These are phyloP conservation scores for Pipistrellus nathusii DNA, from an alignment of 2,797 vertebrate species.

Conservation along the genomic window DNA sequence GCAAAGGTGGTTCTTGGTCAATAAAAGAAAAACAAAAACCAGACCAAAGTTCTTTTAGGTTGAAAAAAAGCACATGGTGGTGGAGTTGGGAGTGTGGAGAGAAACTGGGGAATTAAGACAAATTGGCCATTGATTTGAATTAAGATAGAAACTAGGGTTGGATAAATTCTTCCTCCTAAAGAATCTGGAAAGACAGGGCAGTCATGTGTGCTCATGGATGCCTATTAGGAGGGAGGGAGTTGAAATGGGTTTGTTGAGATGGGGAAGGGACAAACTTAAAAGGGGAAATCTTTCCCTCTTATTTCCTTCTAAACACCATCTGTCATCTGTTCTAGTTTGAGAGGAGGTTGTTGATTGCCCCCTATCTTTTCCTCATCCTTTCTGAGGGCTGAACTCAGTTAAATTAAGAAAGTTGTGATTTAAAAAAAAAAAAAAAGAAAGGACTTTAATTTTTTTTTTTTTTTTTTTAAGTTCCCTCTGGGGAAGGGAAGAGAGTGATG, in stretches of 20 bases:
- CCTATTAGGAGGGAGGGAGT: not conserved
- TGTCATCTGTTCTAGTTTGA: conserved; percentile 37
- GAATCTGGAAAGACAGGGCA: conserved; percentile 32
- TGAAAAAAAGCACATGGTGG: conserved; percentile 55
- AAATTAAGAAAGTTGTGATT: conserved; percentile 53
- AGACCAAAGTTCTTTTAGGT: conserved; percentile 75
- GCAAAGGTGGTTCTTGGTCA: conserved; percentile 46
- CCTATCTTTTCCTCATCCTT: conserved; percentile 56
- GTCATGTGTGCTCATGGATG: conserved; percentile 1
- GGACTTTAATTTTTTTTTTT: not conserved
- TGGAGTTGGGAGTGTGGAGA: conserved; percentile 10
- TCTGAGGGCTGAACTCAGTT: conserved; percentile 63
- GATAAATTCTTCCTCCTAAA: conserved; percentile 38
- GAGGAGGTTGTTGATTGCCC: not conserved
- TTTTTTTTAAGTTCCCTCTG: not conserved
- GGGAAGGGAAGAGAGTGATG: conserved; percentile 26
- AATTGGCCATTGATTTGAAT: conserved; percentile 51
- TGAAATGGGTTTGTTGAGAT: conserved; percentile 1
- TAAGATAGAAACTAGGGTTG: conserved; percentile 27
- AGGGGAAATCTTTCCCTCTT: conserved; percentile 40
- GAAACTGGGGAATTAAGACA: conserved; percentile 15
- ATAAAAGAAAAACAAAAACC: conserved; percentile 31
- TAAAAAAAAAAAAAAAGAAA: not conserved
- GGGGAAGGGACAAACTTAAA: conserved; percentile 19
- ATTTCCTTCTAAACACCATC: conserved; percentile 39